Evolutionary conservation across 2,113 vertebrate species (phyloP).

Genomic region (Lepus timidus): DNA sequence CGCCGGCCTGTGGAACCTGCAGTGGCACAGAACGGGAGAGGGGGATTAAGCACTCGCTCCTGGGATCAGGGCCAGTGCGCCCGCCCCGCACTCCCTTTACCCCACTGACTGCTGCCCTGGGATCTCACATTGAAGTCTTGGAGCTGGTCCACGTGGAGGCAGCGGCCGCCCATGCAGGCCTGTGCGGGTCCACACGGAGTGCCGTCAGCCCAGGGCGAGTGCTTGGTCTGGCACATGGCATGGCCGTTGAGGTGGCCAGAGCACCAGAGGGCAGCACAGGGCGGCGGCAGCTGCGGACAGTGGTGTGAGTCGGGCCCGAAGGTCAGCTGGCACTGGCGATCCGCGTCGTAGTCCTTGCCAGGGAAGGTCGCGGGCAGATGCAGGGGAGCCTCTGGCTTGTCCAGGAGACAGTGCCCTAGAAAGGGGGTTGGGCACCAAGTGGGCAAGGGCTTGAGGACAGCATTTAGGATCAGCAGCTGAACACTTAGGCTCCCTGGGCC

Average conservation of each 20-base stretch:
- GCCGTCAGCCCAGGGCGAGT: slow-evolving; percentile 88
- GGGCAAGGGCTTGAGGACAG: neutral
- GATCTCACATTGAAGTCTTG: slow-evolving; percentile 84
- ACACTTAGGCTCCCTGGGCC: neutral
- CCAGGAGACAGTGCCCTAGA: slow-evolving; percentile 87
- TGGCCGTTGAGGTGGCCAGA: slow-evolving; percentile 84
- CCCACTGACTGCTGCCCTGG: neutral
- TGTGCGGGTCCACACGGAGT: slow-evolving; percentile 81
- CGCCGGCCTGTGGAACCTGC: slow-evolving; percentile 84
- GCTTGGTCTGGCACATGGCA: slow-evolving; percentile 88
- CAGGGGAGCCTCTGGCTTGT: slow-evolving; percentile 86
- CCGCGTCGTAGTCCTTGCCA: slow-evolving; percentile 83
- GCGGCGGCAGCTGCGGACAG: slow-evolving; percentile 83
- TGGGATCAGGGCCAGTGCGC: neutral
- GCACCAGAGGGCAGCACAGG: slow-evolving; percentile 88
- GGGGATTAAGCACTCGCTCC: rapidly evolving
- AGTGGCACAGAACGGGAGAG: neutral
- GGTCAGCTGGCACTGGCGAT: slow-evolving; percentile 88
- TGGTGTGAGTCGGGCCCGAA: slow-evolving; percentile 86
- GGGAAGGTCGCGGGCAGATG: slow-evolving; percentile 85
- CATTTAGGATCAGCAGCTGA: neutral
- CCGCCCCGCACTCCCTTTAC: no score
- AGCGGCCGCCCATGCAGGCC: slow-evolving; percentile 86
- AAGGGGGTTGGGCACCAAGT: neutral
- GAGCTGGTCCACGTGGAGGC: slow-evolving; percentile 79